Evolutionary conservation across 1,140 invertebrate genomes (phyloP), one percentile per base, ranked within the genome.

Genomic region (Reticulitermes speratus): DNA sequence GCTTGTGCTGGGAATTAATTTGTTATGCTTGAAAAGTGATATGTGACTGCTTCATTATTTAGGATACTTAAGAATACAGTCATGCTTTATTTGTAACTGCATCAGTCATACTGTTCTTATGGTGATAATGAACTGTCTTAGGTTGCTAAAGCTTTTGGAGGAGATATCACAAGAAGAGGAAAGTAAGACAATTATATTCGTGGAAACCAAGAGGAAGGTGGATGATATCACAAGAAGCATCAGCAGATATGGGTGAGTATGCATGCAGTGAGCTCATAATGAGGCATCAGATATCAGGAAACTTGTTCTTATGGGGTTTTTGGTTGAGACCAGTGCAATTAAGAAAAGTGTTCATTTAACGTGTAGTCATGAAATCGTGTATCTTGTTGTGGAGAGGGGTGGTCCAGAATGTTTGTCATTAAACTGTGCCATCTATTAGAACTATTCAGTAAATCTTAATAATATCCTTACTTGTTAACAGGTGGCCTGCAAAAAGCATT

Each of bases 401-500:
- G 75, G 16, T 81, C 21, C 12, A 7, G 19, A 59, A n/a, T 23
- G 21, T 19, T n/a, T 84, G 1, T 21, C 30, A 11, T 3, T 69
- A 11, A 69, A 23, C 9, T 25, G 8, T 44, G 12, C 21, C 14
- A 30, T 2, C 3, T 16, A 12, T 55, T 52, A 9, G 38, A 48
- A 55, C 21, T 25, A 2, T 19, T 9, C 30, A 32, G 19, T 48
- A 48, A 48, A 48, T 48, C 2, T 16, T 48, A 16, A 11, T 45
- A 16, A 55, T 55, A 21, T 55, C 14, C 19, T 55, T 21, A 21
- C 14, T 93, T 87, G 90, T 92, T 92, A 21, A 92, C 90, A 94
- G 94, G 90, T 94, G 89, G 95, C 95, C 95, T 87, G 96, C 96
- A 45, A 93, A 96, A 86, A 95, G 95, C 91, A 97, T 97, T 91